Evolutionary conservation across 2,113 vertebrate genomes (phyloP), one percentile per base, ranked within the genome.

Genomic region (Glaucomys volans): DNA sequence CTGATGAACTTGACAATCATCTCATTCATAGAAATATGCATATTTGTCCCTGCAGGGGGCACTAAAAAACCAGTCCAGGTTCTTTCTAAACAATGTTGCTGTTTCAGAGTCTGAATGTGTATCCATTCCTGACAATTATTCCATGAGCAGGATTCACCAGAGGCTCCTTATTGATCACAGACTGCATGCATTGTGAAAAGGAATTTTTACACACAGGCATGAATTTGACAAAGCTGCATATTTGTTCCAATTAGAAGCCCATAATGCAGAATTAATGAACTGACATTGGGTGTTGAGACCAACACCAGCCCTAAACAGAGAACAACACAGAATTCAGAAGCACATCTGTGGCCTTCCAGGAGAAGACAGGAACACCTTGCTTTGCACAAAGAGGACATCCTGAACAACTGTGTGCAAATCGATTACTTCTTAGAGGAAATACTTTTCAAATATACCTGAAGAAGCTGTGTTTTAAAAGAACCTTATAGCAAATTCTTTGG

Each of bases 181-280:
- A 88, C 84, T 92, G 92, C 59, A 94, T 83, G 80, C 40, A 93
- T 93, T 82, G 8, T 59, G 87, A 95, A 72, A 94, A 4, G 64
- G 94, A 97, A 66, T 95, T 95, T 92, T 97, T 95, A 32, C 87
- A 98, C 97, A 72, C 26, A 17, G 96, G 57, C 8, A 88, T 74
- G 67, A 94, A 95, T 93, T 28, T 0, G 0, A 90, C 44, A 97
- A 92, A 37, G 52, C 17, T 71, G 62, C 30, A 42, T 26, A 42
- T 37, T 20, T 94, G 92, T 97, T 96, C 79, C 81, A 81, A 97
- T 95, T 35, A 95, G 12, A 90, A 92, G 44, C 40, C 57, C 81
- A 93, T 79, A 72, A 94, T 87, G 64, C 20, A 79, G 67, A 87
- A 80, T 17, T 7, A 91, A 11, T 2, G 2, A 93, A 95, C 79